phyloP scores from a whole-genome alignment of 2,113 vertebrate genomes.

The Melanostigma gelatinosum region DNA sequence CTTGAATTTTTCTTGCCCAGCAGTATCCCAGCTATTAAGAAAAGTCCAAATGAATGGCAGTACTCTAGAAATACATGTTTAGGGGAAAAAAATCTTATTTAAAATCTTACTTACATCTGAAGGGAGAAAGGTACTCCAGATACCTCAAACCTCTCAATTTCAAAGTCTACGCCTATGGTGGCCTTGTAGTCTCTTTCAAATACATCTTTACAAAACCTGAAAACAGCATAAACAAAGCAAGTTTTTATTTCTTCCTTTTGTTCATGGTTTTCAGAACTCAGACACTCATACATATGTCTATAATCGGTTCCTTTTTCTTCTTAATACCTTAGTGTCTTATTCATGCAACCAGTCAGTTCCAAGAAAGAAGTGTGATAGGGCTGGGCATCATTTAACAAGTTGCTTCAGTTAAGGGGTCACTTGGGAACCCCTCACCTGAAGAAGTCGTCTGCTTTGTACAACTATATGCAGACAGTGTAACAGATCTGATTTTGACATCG shows the following conservation, averaged over 20 bases:
- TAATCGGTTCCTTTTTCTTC: background rate
- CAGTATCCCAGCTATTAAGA: constrained; percentile 92
- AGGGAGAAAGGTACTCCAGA: constrained; percentile 88
- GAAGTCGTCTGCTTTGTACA: background rate
- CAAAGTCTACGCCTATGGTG: constrained; percentile 95
- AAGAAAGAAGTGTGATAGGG: background rate
- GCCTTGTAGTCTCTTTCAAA: constrained; percentile 94
- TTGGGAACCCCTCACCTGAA: background rate
- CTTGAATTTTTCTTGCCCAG: constrained; percentile 96
- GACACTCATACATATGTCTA: background rate
- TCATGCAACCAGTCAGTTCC: background rate
- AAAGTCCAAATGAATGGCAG: background rate
- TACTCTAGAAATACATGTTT: background rate
- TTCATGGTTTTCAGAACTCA: background rate
- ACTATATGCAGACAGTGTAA: background rate
- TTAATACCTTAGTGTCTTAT: background rate
- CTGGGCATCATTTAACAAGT: background rate
- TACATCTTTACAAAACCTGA: constrained; percentile 91
- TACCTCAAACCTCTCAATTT: constrained; percentile 92
- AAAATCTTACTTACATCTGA: constrained; percentile 87
- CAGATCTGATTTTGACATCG: background rate
- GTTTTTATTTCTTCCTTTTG: background rate
- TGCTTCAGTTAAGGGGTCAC: background rate
- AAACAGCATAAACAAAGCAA: background rate
- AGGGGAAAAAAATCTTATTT: background rate